Base-by-base conservation (phyloP, 2,113 vertebrate genomes). In the Neomonachus schauinslandi region DNA sequence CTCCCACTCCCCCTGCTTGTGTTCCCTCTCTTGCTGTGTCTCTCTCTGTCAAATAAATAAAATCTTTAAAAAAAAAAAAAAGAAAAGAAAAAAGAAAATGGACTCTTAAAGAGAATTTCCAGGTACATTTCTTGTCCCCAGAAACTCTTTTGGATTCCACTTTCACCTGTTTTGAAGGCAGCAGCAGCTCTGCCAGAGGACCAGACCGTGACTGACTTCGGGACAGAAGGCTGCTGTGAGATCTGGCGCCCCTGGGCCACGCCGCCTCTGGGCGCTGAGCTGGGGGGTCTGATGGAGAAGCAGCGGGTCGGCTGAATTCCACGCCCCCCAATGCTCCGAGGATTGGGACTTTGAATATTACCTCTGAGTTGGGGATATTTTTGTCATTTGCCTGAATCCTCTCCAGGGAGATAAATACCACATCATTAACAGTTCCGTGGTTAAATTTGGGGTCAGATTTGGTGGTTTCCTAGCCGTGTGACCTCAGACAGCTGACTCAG, bases 81-180 rank as follows among this genome's bases (percentile, higher is more conserved):
- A n/a, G n/a, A n/a, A n/a, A n/a, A n/a, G n/a, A n/a, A n/a, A n/a
- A n/a, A n/a, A n/a, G n/a, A 51, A 79, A 74, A 7, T 69, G 85
- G 81, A 74, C 5, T 24, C 10, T 69, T 61, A 36, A 72, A 42
- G 94, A 71, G 39, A 63, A 59, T 90, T 42, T 94, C 53, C 53
- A 88, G 89, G 76, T 21, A 3, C 59, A 1, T 46, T 88, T 46
- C 94, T 85, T 74, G 22, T 93, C 10, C 61, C 51, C 15, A 14
- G 87, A 76, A 86, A 36, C 26, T 46, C 69, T 16, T 76, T 89
- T 51, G 19, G 36, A 59, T 74, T 85, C 18, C 2, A 46, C 49
- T 53, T 74, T 80, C n/a, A 36, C 94, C 65, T 36, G 63, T 85
- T 89, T 85, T 28, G 74, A 89, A 97, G 94, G 57, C 76, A 46